A percentile compares a stretch with the other conserved stretches of the same genome.
phyloP scores from a whole-genome alignment of 92 coral and sea anemone species.

The Diadumene lineata region DNA sequence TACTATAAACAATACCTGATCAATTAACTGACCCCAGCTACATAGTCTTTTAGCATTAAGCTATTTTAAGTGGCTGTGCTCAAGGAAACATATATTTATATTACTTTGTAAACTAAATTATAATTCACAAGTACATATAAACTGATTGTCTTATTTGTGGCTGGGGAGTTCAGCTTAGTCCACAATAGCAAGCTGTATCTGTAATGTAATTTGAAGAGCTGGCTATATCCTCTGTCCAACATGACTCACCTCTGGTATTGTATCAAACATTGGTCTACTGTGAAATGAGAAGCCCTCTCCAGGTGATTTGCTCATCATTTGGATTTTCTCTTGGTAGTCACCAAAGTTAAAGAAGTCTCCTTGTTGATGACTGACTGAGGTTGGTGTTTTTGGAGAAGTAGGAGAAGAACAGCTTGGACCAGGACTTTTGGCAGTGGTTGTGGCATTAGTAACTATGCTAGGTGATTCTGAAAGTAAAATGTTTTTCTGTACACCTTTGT shows the following conservation, averaged over 20 bases:
- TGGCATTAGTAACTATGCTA: not conserved
- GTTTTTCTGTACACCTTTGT: no score
- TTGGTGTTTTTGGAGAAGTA: conserved; percentile 33
- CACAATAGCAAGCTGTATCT: no score
- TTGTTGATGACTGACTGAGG: conserved; percentile 13
- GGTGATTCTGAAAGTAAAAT: not conserved
- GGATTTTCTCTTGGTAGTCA: conserved; percentile 60
- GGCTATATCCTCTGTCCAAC: not conserved
- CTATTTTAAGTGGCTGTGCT: no score
- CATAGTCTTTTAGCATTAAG: no score
- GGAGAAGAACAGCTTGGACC: conserved; percentile 12
- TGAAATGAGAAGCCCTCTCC: conserved; percentile 88
- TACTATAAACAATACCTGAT: no score
- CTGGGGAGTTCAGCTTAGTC: no score
- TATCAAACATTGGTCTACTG: conserved; percentile 77
- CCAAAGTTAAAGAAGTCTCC: conserved; percentile 72
- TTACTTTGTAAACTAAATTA: no score
- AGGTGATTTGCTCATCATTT: conserved; percentile 78
- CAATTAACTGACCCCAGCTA: no score
- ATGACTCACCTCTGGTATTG: conserved; percentile 27
- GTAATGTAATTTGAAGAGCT: no score
- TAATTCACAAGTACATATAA: no score
- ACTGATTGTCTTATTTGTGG: no score
- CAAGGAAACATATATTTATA: no score
- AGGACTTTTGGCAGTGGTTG: conserved; percentile 14